Conservation (phyloP, 2,888 invertebrate species). For the Thymelicus acteon region DNA sequence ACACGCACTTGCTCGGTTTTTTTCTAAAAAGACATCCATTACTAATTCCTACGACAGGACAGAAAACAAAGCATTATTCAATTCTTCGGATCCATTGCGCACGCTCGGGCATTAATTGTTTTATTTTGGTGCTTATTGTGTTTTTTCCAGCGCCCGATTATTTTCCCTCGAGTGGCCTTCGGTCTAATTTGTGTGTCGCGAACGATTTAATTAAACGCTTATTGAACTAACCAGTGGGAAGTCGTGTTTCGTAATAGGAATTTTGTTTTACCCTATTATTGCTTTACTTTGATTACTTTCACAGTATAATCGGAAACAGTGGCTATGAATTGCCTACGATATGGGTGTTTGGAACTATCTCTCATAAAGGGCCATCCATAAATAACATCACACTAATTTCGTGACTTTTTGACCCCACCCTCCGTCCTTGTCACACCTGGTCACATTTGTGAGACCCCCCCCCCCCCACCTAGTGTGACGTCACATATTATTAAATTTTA, state of each 20-base stretch:
- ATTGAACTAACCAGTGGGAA: slow-evolving; percentile 13
- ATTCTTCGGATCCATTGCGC: slow-evolving; percentile 16
- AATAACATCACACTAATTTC: too few species aligned
- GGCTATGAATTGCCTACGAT: too few species aligned
- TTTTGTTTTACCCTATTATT: neutral
- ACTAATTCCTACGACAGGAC: neutral
- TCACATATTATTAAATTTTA: too few species aligned
- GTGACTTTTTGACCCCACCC: too few species aligned
- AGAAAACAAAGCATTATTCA: slow-evolving; percentile 21
- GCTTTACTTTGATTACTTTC: neutral
- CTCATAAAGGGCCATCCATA: too few species aligned
- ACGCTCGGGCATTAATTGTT: slow-evolving; percentile 19
- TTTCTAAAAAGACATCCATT: neutral
- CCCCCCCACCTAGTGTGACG: too few species aligned
- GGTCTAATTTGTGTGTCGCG: slow-evolving; percentile 15
- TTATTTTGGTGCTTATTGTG: slow-evolving; percentile 25
- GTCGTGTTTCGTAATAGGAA: neutral
- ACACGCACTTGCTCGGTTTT: too few species aligned
- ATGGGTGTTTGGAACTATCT: too few species aligned
- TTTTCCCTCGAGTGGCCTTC: slow-evolving; percentile 9
- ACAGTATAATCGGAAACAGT: too few species aligned
- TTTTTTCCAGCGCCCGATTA: slow-evolving; percentile 15
- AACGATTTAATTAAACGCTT: slow-evolving; percentile 23
- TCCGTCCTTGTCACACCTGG: too few species aligned
- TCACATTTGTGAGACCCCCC: too few species aligned